These are phyloP conservation scores for Coreius guichenoti DNA, from an alignment of 2,797 vertebrate genomes.

Conservation along the genomic window DNA sequence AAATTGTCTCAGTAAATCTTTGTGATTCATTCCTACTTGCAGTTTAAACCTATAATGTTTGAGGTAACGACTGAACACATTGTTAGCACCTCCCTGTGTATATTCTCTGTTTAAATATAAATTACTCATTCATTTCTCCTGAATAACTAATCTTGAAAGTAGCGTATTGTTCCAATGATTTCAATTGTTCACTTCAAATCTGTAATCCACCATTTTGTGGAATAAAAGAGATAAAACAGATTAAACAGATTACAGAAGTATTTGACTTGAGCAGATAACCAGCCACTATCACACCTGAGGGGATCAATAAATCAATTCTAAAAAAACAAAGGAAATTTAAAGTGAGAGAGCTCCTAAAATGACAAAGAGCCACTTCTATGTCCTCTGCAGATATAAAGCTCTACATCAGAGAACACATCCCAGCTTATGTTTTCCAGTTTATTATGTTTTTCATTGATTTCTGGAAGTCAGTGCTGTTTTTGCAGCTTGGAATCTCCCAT, in stretches of 20 bases:
- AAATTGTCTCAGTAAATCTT: slow-evolving; percentile 11
- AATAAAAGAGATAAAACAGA: slow-evolving; percentile 10
- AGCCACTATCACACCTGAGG: background rate
- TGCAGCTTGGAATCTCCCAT: background rate
- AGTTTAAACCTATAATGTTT: background rate
- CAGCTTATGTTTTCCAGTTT: background rate
- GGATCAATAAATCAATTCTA: background rate
- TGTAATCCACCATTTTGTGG: slow-evolving; percentile 8
- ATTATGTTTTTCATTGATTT: background rate
- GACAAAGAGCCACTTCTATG: background rate
- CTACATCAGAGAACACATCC: background rate
- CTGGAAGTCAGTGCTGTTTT: background rate
- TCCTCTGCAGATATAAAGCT: background rate
- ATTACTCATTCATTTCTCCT: background rate
- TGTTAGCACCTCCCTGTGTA: background rate
- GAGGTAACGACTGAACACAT: background rate
- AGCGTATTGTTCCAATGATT: background rate
- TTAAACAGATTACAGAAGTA: slow-evolving; percentile 8
- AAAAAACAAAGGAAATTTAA: slow-evolving; percentile 1
- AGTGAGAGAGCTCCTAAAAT: background rate
- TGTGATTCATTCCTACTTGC: background rate
- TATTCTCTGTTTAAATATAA: slow-evolving; percentile 5
- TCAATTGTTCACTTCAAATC: background rate
- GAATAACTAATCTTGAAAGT: background rate
- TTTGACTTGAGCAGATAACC: slow-evolving; percentile 1